phyloP scores from a whole-genome alignment of 2,888 invertebrate genomes.

The Drosophila rubida region DNA sequence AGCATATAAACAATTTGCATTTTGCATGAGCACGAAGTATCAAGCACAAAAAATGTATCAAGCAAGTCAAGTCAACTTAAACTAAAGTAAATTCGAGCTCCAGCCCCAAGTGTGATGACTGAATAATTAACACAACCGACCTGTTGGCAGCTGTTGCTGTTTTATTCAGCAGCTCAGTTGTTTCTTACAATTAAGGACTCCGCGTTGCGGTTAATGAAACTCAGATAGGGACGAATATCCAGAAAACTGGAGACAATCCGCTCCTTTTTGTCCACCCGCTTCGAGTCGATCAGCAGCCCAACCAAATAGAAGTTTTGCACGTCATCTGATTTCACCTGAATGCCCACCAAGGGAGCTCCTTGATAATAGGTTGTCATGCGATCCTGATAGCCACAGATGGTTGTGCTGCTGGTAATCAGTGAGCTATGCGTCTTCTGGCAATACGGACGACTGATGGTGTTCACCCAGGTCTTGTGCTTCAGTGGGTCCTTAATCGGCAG shows the following conservation, averaged over 20 bases:
- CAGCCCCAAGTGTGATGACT: conserved; percentile 17
- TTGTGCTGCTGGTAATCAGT: conserved; percentile 44
- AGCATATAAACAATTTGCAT: conserved; percentile 67
- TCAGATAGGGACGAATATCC: conserved; percentile 54
- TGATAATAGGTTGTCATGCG: conserved; percentile 22
- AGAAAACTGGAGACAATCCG: conserved; percentile 49
- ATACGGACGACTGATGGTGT: conserved; percentile 48
- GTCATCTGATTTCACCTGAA: conserved; percentile 49
- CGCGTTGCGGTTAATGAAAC: conserved; percentile 56
- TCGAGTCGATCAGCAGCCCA: conserved; percentile 56
- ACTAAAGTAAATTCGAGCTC: conserved; percentile 22
- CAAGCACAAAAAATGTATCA: not conserved
- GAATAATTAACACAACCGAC: conserved; percentile 64
- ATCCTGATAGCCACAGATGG: conserved; percentile 56
- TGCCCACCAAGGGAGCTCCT: conserved; percentile 60
- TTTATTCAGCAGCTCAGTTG: conserved; percentile 34
- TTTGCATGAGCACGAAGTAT: conserved; percentile 48
- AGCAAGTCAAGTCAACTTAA: not conserved
- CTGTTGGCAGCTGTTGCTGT: conserved; percentile 48
- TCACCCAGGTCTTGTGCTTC: conserved; percentile 51
- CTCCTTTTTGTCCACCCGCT: not conserved
- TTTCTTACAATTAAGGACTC: conserved; percentile 37
- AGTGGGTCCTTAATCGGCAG: conserved; percentile 29
- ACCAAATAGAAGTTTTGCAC: conserved; percentile 56
- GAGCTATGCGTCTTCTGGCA: conserved; percentile 34